These are phyloP conservation scores for Clarias laeviceps DNA, from an alignment of 2,797 vertebrate species.

Conservation along the genomic window DNA sequence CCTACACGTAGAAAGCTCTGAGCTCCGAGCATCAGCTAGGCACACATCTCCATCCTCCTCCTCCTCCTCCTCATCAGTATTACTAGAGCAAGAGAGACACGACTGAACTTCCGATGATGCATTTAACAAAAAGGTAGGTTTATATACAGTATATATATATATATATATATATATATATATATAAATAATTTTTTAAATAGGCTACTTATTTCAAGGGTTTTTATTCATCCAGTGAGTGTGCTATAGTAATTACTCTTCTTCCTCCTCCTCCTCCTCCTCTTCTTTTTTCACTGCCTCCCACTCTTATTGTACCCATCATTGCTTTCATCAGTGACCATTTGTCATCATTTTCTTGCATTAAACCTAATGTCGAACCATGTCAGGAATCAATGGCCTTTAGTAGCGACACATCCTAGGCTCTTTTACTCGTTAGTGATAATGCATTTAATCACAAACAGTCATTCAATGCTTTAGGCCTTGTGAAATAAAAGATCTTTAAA, in stretches of 20 bases:
- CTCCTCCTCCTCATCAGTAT: constrained; percentile 59
- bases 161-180: too few relatives aligned
- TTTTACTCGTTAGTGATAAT: constrained; percentile 40
- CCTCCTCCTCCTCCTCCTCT: constrained; percentile 27
- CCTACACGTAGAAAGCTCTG: constrained; percentile 70
- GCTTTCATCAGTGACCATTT: constrained; percentile 28
- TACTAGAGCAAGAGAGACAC: constrained; percentile 75
- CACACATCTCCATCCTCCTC: constrained; percentile 59
- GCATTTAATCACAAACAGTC: constrained; percentile 42
- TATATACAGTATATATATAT: background rate
- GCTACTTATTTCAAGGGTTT: constrained; percentile 14
- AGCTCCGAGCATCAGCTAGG: constrained; percentile 71
- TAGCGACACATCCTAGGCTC: constrained; percentile 33
- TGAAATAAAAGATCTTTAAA: constrained; percentile 35
- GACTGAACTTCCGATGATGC: constrained; percentile 75
- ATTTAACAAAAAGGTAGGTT: constrained; percentile 74
- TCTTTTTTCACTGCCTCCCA: constrained; percentile 21
- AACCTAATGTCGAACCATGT: constrained; percentile 33
- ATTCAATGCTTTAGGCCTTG: constrained; percentile 51
- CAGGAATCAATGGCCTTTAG: constrained; percentile 36
- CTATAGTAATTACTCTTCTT: constrained; percentile 34
- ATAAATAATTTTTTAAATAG: background rate
- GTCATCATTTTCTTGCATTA: constrained; percentile 34
- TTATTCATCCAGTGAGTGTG: constrained; percentile 14
- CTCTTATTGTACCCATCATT: constrained; percentile 39